Evolutionary conservation across 2,888 invertebrate genomes (phyloP).

Genomic region (Lasioglossum pauxillum): DNA sequence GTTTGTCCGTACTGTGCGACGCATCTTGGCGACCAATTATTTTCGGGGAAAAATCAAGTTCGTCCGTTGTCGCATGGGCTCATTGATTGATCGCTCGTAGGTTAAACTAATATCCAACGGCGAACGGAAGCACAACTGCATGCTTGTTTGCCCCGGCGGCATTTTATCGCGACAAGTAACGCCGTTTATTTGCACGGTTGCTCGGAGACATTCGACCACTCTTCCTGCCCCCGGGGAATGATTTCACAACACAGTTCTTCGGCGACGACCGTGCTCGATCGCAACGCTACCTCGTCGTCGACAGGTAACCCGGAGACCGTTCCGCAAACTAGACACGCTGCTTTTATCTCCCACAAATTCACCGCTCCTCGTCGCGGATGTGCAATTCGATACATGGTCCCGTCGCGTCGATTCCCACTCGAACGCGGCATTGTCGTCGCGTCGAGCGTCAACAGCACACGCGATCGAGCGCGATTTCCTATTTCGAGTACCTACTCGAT

Average conservation of each 20-base stretch:
- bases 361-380: background rate
- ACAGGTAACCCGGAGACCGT: background rate
- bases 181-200: conserved; percentile 44
- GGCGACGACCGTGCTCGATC: background rate
- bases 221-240: background rate
- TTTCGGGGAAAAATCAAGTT: background rate
- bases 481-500: background rate
- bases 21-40: background rate
- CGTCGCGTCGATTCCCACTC: background rate
- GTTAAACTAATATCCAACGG: conserved; percentile 72
- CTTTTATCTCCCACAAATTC: background rate
- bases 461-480: background rate
- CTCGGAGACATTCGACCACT: conserved; percentile 44
- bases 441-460: background rate
- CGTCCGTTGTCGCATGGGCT: background rate
- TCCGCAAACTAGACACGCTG: background rate
- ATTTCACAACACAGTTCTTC: background rate
- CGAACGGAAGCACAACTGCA: conserved; percentile 26
- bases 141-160: conserved; percentile 14
- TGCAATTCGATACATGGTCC: background rate
- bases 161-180: conserved; percentile 52
- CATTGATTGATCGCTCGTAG: conserved; percentile 29
- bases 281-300: background rate
- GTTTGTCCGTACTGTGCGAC: background rate
- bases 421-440: background rate